Percentiles rank a stretch among this genome's conserved stretches.
phyloP scores from a whole-genome alignment of 2,113 vertebrate genomes.

The Crotophaga sulcirostris region DNA sequence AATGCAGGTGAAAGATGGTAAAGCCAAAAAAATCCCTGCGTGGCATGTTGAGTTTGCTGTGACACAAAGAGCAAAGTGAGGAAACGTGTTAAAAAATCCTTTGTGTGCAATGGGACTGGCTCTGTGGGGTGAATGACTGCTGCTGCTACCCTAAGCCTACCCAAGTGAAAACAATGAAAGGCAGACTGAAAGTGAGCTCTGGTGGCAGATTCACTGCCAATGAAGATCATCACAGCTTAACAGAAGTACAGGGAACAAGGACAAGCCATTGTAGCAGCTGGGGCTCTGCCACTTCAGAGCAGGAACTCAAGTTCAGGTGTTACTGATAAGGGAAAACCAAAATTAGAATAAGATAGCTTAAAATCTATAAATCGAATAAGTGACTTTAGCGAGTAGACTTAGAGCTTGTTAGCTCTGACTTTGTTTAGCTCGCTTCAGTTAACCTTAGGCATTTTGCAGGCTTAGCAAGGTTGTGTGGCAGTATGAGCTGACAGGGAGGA shows the following conservation, averaged over 20 bases:
- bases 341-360: too few species aligned
- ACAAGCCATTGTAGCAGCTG: fast-evolving
- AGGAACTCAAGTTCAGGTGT: not conserved
- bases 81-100: not conserved
- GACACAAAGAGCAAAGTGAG: not conserved
- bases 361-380: too few species aligned
- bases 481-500: too few species aligned
- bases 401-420: too few species aligned
- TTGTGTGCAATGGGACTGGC: fast-evolving
- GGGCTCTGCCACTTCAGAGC: not conserved
- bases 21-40: not conserved
- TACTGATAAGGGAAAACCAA: too few species aligned
- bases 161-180: not conserved
- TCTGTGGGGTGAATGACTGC: not conserved
- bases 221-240: not conserved
- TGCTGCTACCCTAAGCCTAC: not conserved
- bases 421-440: too few species aligned
- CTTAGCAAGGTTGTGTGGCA: too few species aligned
- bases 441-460: too few species aligned
- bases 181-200: not conserved
- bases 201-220: not conserved
- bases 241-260: not conserved
- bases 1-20: not conserved
- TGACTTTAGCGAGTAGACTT: too few species aligned
- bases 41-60: not conserved